Conservation (phyloP, 2,113 vertebrate species). For the Gasterosteus nipponicus region DNA sequence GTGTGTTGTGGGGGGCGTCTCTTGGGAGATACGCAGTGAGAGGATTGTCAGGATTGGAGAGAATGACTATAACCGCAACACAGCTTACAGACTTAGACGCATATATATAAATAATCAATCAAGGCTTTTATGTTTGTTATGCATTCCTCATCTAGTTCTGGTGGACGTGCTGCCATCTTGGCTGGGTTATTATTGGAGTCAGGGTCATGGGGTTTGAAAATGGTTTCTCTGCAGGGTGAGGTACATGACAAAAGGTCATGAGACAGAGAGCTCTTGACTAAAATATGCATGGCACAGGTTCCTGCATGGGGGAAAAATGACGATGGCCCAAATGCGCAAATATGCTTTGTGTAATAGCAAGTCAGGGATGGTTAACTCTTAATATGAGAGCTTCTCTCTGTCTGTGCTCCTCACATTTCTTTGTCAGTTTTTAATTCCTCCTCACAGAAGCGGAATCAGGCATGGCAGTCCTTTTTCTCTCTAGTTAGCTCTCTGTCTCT, state of each 20-base stretch:
- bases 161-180: slow-evolving; percentile 14
- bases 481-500: background rate
- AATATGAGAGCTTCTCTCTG: slow-evolving; percentile 4
- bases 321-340: slow-evolving; percentile 40
- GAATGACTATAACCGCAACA: slow-evolving; percentile 72
- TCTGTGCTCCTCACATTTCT: slow-evolving; percentile 26
- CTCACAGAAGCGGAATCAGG: slow-evolving; percentile 49
- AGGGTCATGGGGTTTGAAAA: slow-evolving; percentile 55
- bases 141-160: slow-evolving; percentile 43
- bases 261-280: slow-evolving; percentile 12
- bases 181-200: slow-evolving; percentile 51
- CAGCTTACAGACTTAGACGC: slow-evolving; percentile 41
- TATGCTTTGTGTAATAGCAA: slow-evolving; percentile 27
- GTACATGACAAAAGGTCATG: slow-evolving; percentile 62
- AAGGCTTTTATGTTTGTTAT: slow-evolving; percentile 69
- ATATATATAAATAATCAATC: slow-evolving; percentile 59
- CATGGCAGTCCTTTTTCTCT: slow-evolving; percentile 29
- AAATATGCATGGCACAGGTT: slow-evolving; percentile 29
- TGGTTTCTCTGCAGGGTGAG: slow-evolving; percentile 56
- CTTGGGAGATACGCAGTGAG: slow-evolving; percentile 48
- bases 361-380: slow-evolving; percentile 39
- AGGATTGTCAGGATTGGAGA: slow-evolving; percentile 54
- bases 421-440: slow-evolving; percentile 61
- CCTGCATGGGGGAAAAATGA: slow-evolving; percentile 51
- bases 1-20: slow-evolving; percentile 38